Evolutionary conservation across 2,797 vertebrate species (phyloP).

Genomic region (Labeo calbasu): DNA sequence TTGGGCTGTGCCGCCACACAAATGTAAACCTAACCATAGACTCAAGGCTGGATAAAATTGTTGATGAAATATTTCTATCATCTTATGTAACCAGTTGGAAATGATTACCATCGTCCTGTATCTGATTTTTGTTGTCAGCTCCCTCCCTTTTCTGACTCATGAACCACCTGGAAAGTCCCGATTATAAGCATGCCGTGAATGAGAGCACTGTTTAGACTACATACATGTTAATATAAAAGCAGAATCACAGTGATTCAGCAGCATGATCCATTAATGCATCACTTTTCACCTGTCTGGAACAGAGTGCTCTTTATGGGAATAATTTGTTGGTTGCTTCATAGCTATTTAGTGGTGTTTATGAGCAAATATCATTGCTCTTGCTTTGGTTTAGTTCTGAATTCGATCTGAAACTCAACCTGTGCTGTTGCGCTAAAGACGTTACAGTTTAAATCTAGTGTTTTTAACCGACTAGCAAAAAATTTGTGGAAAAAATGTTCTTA

Average conservation of each 20-base stretch:
- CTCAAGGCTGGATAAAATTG: background rate
- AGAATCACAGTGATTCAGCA: constrained; percentile 38
- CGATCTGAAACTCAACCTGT: background rate
- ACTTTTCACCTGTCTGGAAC: constrained; percentile 26
- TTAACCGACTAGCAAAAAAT: background rate
- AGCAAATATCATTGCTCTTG: background rate
- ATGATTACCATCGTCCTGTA: constrained; percentile 14
- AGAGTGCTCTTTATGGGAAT: background rate
- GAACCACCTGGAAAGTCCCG: constrained; percentile 47
- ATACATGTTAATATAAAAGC: constrained; percentile 26
- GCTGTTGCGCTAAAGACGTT: background rate
- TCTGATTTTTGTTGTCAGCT: constrained; percentile 18
- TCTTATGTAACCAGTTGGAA: constrained; percentile 36
- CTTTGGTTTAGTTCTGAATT: background rate
- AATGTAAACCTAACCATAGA: background rate
- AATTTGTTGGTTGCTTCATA: background rate
- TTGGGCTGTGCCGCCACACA: background rate
- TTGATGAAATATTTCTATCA: constrained; percentile 17
- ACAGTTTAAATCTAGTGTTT: background rate
- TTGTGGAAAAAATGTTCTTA: background rate
- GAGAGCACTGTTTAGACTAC: constrained; percentile 21
- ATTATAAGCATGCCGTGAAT: constrained; percentile 4
- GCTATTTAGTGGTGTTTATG: background rate
- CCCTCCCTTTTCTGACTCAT: constrained; percentile 42
- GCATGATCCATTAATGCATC: constrained; percentile 20